Evolutionary conservation across 1,140 invertebrate species (phyloP).

Genomic region (Colletes gigas): DNA sequence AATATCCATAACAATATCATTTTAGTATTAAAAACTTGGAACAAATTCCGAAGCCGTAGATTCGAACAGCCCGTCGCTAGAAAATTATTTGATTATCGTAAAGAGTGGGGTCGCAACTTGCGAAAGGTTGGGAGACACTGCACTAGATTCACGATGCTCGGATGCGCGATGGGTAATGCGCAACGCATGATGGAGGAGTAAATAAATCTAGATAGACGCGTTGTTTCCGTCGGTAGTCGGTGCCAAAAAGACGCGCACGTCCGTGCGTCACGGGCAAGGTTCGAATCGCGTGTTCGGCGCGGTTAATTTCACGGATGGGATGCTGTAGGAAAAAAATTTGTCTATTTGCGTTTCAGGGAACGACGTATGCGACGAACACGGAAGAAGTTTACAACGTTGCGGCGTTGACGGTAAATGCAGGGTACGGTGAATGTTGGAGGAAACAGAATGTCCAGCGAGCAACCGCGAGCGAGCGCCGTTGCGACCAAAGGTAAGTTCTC

Average conservation of each 20-base stretch:
- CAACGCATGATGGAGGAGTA: slow-evolving; percentile 19
- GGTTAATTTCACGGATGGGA: slow-evolving; percentile 19
- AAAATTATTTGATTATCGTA: too few species aligned
- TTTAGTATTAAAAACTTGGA: too few species aligned
- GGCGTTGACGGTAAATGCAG: slow-evolving; percentile 62
- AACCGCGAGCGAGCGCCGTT: slow-evolving; percentile 60
- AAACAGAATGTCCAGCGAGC: slow-evolving; percentile 71
- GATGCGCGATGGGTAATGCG: not conserved
- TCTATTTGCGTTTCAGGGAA: slow-evolving; percentile 51
- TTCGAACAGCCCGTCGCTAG: too few species aligned
- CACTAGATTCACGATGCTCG: not conserved
- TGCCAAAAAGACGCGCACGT: slow-evolving; percentile 54
- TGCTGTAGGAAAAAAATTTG: not conserved
- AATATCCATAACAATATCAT: too few species aligned
- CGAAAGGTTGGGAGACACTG: too few species aligned
- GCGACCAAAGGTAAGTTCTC: slow-evolving; percentile 62
- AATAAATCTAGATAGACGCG: slow-evolving; percentile 56
- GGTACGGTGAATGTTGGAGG: slow-evolving; percentile 61
- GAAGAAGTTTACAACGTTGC: slow-evolving; percentile 42
- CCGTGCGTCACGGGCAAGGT: slow-evolving; percentile 57
- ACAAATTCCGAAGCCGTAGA: too few species aligned
- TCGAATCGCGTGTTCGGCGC: slow-evolving; percentile 45
- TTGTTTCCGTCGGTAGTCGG: slow-evolving; percentile 48
- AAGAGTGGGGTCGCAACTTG: too few species aligned
- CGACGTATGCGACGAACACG: slow-evolving; percentile 53